Evolutionary conservation across 2,113 vertebrate genomes (phyloP).

Genomic region (Calidris pygmaea): DNA sequence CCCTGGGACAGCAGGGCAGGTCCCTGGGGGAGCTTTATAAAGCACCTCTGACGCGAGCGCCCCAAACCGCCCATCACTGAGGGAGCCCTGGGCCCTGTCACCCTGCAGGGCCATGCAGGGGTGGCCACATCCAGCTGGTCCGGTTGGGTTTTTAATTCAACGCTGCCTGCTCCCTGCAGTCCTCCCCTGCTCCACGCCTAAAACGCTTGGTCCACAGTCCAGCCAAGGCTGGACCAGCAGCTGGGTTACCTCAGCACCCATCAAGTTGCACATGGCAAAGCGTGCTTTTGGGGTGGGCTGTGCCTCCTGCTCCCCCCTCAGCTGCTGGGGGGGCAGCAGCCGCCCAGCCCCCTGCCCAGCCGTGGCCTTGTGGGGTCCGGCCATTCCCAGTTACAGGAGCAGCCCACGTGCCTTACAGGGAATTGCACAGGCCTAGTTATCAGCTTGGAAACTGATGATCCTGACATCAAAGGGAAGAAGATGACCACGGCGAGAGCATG

Average conservation of each 20-base stretch:
- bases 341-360: not conserved
- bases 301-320: not conserved
- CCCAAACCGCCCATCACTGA: not conserved
- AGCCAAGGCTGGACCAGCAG: not conserved
- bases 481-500: fast-evolving
- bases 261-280: not conserved
- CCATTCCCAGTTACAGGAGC: not conserved
- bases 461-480: not conserved
- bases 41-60: not conserved
- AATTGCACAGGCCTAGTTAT: not conserved
- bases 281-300: not conserved
- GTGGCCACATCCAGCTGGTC: not conserved
- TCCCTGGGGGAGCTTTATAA: not conserved
- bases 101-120: not conserved
- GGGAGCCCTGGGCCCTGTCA: not conserved
- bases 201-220: not conserved
- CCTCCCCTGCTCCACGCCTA: not conserved
- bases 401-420: not conserved
- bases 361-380: fast-evolving
- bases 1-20: not conserved
- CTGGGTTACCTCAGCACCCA: not conserved
- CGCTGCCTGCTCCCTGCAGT: not conserved
- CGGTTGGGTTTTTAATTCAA: not conserved
- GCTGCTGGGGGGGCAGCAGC: not conserved
- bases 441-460: not conserved